Evolutionary conservation across 92 coral and sea anemone genomes (phyloP).

Genomic region (Galaxea fascicularis): DNA sequence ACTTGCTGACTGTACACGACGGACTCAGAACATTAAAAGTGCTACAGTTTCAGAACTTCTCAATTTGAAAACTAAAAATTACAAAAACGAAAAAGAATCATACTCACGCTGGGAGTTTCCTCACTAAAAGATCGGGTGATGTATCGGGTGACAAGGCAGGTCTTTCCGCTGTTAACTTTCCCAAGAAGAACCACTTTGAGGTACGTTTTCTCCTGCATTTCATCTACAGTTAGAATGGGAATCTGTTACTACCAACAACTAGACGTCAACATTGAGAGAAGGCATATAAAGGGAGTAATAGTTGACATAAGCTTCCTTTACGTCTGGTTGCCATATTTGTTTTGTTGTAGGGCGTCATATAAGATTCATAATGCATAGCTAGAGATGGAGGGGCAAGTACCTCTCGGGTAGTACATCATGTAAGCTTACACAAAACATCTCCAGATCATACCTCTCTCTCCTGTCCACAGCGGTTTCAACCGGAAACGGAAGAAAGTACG

Average conservation of each 20-base stretch:
- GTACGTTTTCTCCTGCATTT: slow-evolving; percentile 97
- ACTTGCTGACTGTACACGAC: too few relatives aligned
- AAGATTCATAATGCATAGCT: slow-evolving; percentile 9
- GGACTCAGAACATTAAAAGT: too few relatives aligned
- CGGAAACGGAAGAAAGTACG: too few relatives aligned
- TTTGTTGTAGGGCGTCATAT: slow-evolving; percentile 17
- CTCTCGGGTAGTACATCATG: too few relatives aligned
- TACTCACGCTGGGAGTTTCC: slow-evolving; percentile 91
- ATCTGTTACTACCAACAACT: neutral
- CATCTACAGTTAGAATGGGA: slow-evolving; percentile 34
- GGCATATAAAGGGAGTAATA: neutral
- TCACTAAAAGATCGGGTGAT: slow-evolving; percentile 96
- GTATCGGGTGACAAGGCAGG: slow-evolving; percentile 96
- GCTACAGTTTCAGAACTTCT: neutral
- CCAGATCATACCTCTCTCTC: too few relatives aligned
- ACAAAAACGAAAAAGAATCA: neutral
- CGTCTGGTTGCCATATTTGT: slow-evolving; percentile 46
- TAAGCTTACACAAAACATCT: too few relatives aligned
- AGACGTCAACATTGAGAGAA: neutral
- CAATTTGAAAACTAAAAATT: neutral
- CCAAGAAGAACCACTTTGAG: slow-evolving; percentile 99
- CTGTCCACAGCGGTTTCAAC: too few relatives aligned
- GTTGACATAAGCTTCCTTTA: slow-evolving; percentile 5
- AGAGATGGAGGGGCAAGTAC: neutral
- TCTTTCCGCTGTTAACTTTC: slow-evolving; percentile 99